phyloP scores from a whole-genome alignment of 2,797 vertebrate species.

The Trematomus bernacchii region DNA sequence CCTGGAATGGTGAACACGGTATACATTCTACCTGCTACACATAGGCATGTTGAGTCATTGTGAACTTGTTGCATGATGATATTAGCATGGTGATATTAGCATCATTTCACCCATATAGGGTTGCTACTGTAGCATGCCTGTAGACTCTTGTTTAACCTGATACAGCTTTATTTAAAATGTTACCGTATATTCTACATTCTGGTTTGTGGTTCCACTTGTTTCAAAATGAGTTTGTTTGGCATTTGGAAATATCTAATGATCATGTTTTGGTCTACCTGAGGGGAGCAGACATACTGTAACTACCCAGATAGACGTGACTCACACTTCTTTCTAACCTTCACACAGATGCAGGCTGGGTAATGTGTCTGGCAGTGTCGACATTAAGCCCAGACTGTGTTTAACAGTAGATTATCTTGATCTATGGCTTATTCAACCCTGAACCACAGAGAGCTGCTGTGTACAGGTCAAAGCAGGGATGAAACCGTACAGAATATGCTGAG shows the following conservation, averaged over 20 bases:
- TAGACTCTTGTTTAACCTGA: background rate
- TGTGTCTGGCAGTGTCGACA: slow-evolving; percentile 27
- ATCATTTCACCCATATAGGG: background rate
- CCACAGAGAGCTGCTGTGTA: slow-evolving; percentile 45
- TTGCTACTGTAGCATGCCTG: background rate
- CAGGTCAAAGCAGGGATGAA: slow-evolving; percentile 28
- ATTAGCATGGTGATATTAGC: background rate
- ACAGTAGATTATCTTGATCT: slow-evolving; percentile 56
- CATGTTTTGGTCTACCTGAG: slow-evolving; percentile 33
- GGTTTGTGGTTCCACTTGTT: background rate
- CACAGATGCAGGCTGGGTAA: slow-evolving; percentile 46
- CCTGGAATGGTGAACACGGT: background rate
- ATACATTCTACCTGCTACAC: background rate
- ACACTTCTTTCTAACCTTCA: slow-evolving; percentile 40
- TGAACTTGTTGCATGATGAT: background rate
- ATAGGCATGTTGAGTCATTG: background rate
- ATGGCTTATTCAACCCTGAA: slow-evolving; percentile 41
- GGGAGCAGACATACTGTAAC: slow-evolving; percentile 46
- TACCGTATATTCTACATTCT: background rate
- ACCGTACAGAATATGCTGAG: background rate
- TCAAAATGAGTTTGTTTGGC: background rate
- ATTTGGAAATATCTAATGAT: slow-evolving; percentile 37
- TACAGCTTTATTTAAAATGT: background rate
- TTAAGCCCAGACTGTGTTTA: slow-evolving; percentile 27
- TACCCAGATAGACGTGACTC: slow-evolving; percentile 60